Base-by-base conservation (phyloP, 2,888 invertebrate genomes). In the Pandemis cinnamomeana region DNA sequence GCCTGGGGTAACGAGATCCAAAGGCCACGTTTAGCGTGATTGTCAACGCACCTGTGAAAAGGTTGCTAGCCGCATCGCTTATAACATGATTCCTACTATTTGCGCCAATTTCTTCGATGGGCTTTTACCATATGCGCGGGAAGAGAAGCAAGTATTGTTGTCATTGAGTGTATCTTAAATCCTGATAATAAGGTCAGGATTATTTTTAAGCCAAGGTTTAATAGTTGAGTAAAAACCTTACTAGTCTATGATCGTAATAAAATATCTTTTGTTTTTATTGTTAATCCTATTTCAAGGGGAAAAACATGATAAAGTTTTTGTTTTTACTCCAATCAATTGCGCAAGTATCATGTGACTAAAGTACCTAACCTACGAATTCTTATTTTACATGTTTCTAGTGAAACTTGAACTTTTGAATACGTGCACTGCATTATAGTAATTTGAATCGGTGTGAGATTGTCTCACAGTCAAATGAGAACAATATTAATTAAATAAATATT, bases 401-500 rank as follows among this genome's bases (percentile, higher is more conserved):
- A 44, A 6, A 36, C 27, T 4, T 36, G 1, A 51, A n/a, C 5
- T 48, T 4, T 4, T 11, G 11, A 48, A 48, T 46, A 46, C 4
- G 13, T 51, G 51, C n/a, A 51, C 4, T 51, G n/a, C n/a, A n/a
- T n/a, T 51, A 4, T 10, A 58, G 11, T 10, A 10, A 58, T 15
- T 53, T 15, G n/a, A 62, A 60, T 27, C 27, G 7, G 15, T 46
- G 13, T 46, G 2, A 41, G 42, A 46, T 51, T 71, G 71, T 67
- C 67, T 63, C 73, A 69, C 58, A 60, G 0, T 69, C 27, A 15
- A 66, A 60, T 51, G n/a, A 55, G 62, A 64, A 8, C 46, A 15
- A 55, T 46, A 66, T 36, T 71, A 74, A 74, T 71, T 71, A 51
- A 75, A 72, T 71, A 42, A 53, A 51, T 51, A 51, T 79, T 77